phyloP scores from a whole-genome alignment of 2,888 invertebrate species.

The Rhorus exstirpatorius region DNA sequence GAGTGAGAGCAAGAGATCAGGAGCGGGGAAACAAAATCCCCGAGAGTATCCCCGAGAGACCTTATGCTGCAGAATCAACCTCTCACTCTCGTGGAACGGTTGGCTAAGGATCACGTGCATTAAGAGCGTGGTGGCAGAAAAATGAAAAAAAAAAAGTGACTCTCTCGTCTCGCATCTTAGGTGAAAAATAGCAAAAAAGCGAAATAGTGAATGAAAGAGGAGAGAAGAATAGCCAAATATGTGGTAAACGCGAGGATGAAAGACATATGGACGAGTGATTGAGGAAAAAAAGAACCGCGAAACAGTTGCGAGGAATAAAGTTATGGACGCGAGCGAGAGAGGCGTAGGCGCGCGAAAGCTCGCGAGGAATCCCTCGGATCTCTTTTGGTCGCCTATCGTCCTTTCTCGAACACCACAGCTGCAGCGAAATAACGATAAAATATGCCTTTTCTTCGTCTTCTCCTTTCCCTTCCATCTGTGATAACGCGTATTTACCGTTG shows the following conservation, averaged over 20 bases:
- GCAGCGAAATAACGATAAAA: slow-evolving; percentile 80
- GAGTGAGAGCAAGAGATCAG: slow-evolving; percentile 52
- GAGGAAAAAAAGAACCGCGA: slow-evolving; percentile 17
- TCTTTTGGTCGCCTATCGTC: slow-evolving; percentile 30
- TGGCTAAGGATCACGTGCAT: slow-evolving; percentile 39
- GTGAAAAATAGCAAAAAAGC: slow-evolving; percentile 27
- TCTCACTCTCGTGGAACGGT: slow-evolving; percentile 8
- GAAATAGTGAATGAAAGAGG: slow-evolving; percentile 22
- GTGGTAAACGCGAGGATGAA: background rate
- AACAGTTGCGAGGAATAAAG: slow-evolving; percentile 15
- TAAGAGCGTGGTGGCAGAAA: slow-evolving; percentile 6
- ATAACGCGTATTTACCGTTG: background rate
- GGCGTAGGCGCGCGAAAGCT: slow-evolving; percentile 29
- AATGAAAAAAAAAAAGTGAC: slow-evolving; percentile 13
- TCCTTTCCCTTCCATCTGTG: background rate
- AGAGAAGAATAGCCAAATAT: slow-evolving; percentile 27
- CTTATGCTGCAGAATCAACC: slow-evolving; percentile 25
- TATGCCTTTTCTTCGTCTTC: slow-evolving; percentile 63
- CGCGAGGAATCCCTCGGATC: slow-evolving; percentile 58
- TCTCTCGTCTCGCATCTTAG: background rate
- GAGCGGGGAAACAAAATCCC: slow-evolving; percentile 56
- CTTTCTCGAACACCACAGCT: slow-evolving; percentile 26
- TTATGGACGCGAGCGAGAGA: background rate
- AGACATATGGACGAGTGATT: slow-evolving; percentile 18
- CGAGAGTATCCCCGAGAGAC: slow-evolving; percentile 57